These are phyloP conservation scores for Nipponacmea schrenckii DNA, from an alignment of 2,888 invertebrate species.

Conservation along the genomic window DNA sequence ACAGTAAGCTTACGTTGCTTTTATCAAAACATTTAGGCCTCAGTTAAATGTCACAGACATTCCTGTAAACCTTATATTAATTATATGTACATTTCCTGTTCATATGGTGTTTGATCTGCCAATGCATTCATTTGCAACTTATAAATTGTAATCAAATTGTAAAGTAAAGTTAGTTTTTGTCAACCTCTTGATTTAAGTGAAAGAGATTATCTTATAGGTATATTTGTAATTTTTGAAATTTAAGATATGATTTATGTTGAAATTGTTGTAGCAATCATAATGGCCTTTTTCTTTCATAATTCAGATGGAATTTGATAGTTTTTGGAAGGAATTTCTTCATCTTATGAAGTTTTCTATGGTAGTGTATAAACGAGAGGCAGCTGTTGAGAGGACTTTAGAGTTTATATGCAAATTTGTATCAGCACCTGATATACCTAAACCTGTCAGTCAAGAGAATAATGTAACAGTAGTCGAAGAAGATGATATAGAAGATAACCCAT, in stretches of 20 bases:
- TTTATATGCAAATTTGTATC: slow-evolving; percentile 80
- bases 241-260: not conserved
- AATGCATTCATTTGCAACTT: too few species aligned
- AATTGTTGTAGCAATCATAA: not conserved
- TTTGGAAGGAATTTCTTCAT: slow-evolving; percentile 75
- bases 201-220: too few species aligned
- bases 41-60: slow-evolving; percentile 6
- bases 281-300: slow-evolving; percentile 41
- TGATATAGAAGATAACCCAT: slow-evolving; percentile 68
- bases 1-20: slow-evolving; percentile 34
- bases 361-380: slow-evolving; percentile 76
- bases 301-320: slow-evolving; percentile 73
- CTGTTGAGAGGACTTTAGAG: slow-evolving; percentile 77
- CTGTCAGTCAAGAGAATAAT: slow-evolving; percentile 11
- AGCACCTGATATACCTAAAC: slow-evolving; percentile 53
- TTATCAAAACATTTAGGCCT: not conserved
- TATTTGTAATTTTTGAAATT: too few species aligned
- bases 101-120: not conserved
- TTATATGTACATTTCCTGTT: not conserved
- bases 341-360: slow-evolving; percentile 76
- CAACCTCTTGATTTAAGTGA: too few species aligned
- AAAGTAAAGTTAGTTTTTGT: too few species aligned
- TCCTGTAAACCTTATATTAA: not conserved
- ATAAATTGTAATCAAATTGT: too few species aligned
- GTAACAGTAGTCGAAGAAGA: slow-evolving; percentile 64